Evolutionary conservation across 1,140 invertebrate species (phyloP), one percentile per base, ranked within the genome.

Genomic region (Argopecten irradians): DNA sequence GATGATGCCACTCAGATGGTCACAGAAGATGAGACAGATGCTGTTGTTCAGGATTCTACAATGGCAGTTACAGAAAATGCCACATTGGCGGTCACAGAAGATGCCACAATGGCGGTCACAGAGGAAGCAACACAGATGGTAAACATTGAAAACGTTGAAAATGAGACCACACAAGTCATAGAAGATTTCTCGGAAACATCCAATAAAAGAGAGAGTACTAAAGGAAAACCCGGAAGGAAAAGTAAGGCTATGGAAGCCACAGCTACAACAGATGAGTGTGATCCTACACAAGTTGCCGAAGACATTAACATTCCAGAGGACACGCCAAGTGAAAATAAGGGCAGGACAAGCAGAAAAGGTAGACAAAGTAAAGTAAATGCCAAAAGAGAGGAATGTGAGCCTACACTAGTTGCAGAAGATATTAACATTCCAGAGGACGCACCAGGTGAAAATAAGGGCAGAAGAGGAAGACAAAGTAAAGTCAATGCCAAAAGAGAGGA

Each of bases 131-230:
- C 43, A 28, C 22, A 55, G 1, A 34, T 83, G 39, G 46, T 88
- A 33, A 13, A 83, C 8, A 32, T 89, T 39, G 87, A 85, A 46
- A 19, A 46, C n/a, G 1, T 35, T 36, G 87, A 71, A 55, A 84
- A 71, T 43, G 86, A 87, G 13, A 35, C 88, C 32, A 89, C 88
- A 41, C 84, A 89, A 89, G 88, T 89, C 0, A 82, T 88, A 82
- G 87, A 91, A 82, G 86, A 85, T 55, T 36, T 7, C 14, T 5
- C 34, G 8, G 83, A 34, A 35, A n/a, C 22, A 19, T 14, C 41
- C 33, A 7, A 39, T 16, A 35, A 85, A 39, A 36, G 14, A 7
- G 36, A 85, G 36, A 41, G 8, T 34, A 28, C 22, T 71, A 71
- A n/a, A 71, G 34, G 33, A 83, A 28, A 82, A 43, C 28, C 34